Percentiles rank a stretch among this genome's conserved stretches.
Evolutionary conservation across 2,888 invertebrate genomes (phyloP).

Genomic region (Tillus elongatus): DNA sequence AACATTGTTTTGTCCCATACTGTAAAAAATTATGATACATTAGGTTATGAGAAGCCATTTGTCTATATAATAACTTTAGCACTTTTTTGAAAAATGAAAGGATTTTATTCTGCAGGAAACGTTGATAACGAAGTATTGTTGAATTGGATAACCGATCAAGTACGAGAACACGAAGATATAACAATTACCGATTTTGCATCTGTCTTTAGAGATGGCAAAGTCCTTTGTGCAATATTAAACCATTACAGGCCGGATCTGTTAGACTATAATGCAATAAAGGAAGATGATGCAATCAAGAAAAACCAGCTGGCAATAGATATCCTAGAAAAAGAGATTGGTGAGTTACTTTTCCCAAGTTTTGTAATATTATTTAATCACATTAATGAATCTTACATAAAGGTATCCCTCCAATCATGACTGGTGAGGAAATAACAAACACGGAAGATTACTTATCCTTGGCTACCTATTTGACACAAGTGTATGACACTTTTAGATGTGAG

Average conservation of each 20-base stretch:
- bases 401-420: conserved; percentile 61
- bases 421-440: conserved; percentile 64
- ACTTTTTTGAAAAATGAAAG: too few relatives aligned
- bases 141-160: conserved; percentile 68
- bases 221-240: conserved; percentile 65
- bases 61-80: conserved; percentile 1
- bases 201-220: conserved; percentile 59
- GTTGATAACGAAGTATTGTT: conserved; percentile 63
- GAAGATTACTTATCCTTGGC: conserved; percentile 68
- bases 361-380: too few relatives aligned
- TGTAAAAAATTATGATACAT: too few relatives aligned
- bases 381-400: too few relatives aligned
- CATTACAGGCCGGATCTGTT: conserved; percentile 87
- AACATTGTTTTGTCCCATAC: too few relatives aligned
- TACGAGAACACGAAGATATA: conserved; percentile 53
- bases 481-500: conserved; percentile 84
- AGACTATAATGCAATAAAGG: conserved; percentile 58
- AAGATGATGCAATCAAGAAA: conserved; percentile 56
- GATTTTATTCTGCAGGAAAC: conserved; percentile 24
- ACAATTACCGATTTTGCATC: conserved; percentile 57
- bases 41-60: too few relatives aligned
- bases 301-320: conserved; percentile 80
- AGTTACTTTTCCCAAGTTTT: too few relatives aligned
- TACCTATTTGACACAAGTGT: conserved; percentile 79
- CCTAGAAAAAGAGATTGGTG: conserved; percentile 74